Evolutionary conservation across 1,140 invertebrate species (phyloP).

Genomic region (Asobara japonica): DNA sequence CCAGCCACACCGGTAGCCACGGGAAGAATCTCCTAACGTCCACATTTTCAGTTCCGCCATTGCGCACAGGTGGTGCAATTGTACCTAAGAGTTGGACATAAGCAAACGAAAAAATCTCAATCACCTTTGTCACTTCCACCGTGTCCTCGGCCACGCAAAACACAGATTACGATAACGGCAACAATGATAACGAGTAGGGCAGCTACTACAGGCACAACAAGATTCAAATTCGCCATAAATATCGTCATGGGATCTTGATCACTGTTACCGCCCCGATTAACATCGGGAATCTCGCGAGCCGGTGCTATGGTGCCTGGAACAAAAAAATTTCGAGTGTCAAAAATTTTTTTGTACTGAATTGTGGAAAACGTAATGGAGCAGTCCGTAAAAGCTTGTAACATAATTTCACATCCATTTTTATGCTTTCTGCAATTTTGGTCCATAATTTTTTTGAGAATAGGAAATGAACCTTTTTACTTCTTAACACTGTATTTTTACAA

Average conservation of each 20-base stretch:
- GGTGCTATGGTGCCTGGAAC: conserved; percentile 94
- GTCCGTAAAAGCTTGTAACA: not conserved
- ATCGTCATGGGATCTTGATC: conserved; percentile 84
- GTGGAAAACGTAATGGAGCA: conserved; percentile 22
- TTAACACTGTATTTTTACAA: too few relatives aligned
- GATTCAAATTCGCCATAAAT: conserved; percentile 87
- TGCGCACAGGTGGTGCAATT: conserved; percentile 79
- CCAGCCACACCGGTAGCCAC: conserved; percentile 86
- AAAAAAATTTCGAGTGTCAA: conserved; percentile 54
- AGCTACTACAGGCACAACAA: conserved; percentile 93
- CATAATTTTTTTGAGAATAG: too few relatives aligned
- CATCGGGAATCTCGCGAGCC: conserved; percentile 83
- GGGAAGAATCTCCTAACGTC: conserved; percentile 74
- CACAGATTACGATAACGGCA: conserved; percentile 90
- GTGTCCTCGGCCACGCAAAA: conserved; percentile 82
- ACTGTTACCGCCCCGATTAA: conserved; percentile 65
- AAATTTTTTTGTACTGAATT: not conserved
- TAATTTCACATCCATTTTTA: too few relatives aligned
- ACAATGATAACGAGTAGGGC: conserved; percentile 91
- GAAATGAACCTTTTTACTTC: too few relatives aligned
- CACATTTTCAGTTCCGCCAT: conserved; percentile 67
- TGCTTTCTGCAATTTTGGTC: too few relatives aligned
- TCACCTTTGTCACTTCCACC: conserved; percentile 79
- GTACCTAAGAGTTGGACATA: conserved; percentile 72
- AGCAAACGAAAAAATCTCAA: conserved; percentile 49